Evolutionary conservation across 2,113 vertebrate genomes (phyloP).

Genomic region (Mesocricetus auratus): DNA sequence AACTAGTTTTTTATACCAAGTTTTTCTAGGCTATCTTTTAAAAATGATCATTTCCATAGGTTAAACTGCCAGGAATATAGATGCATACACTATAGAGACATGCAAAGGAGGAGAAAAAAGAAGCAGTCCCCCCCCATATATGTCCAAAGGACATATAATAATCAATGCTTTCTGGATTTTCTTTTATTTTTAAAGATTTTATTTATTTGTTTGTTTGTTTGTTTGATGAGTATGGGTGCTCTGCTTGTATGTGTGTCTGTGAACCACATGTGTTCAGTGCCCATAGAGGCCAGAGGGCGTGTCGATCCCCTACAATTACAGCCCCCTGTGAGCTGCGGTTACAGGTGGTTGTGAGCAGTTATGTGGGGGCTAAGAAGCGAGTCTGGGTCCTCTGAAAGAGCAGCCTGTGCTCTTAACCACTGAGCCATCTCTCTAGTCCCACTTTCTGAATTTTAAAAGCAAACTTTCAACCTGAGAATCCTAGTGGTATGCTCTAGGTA

Average conservation of each 20-base stretch:
- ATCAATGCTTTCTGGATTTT: background rate
- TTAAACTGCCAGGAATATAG: conserved; percentile 6
- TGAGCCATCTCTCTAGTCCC: background rate
- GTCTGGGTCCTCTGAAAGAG: background rate
- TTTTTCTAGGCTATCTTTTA: background rate
- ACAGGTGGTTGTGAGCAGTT: background rate
- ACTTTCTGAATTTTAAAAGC: conserved; percentile 11
- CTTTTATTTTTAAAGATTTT: background rate
- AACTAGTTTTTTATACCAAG: background rate
- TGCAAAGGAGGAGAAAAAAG: background rate
- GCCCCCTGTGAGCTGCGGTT: background rate
- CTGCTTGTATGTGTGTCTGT: background rate
- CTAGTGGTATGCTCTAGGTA: background rate
- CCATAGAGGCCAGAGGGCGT: background rate
- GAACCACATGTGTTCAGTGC: background rate
- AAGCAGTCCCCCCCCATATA: accelerated
- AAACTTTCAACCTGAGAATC: background rate
- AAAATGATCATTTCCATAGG: background rate
- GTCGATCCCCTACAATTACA: background rate
- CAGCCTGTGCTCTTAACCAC: background rate
- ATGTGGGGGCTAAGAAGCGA: background rate
- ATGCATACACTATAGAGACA: background rate
- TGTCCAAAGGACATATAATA: background rate
- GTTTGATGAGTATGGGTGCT: background rate
- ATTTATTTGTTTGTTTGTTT: background rate